Percentiles rank a stretch among this genome's conserved stretches.
These are phyloP conservation scores for Pelecanoides urinatrix DNA, from an alignment of 2,113 vertebrate genomes.

Conservation along the genomic window DNA sequence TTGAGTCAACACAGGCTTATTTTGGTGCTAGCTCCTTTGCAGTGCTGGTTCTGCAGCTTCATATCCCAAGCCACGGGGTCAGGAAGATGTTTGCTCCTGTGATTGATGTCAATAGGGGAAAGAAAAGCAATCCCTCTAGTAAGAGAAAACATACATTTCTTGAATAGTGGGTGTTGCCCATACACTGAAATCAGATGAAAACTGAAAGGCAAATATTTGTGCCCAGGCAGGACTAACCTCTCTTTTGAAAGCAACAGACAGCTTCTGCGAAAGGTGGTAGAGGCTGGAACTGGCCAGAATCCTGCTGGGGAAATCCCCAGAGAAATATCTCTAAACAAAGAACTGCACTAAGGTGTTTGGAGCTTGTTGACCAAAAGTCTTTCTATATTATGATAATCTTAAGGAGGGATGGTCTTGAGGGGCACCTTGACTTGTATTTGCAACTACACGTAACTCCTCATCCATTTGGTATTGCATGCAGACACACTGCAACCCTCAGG, in stretches of 20 bases:
- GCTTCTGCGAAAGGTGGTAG: neutral
- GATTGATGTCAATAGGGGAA: neutral
- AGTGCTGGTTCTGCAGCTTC: neutral
- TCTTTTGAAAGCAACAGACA: neutral
- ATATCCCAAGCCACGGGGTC: neutral
- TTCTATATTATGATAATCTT: neutral
- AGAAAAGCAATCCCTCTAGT: neutral
- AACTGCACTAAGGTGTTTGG: neutral
- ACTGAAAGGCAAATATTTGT: slow-evolving; percentile 18
- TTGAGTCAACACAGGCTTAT: neutral
- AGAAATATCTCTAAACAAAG: neutral
- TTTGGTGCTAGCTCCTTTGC: neutral
- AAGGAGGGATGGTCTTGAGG: neutral
- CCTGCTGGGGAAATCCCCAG: neutral
- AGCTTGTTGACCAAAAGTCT: neutral
- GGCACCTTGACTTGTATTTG: neutral
- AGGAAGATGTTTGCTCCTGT: neutral
- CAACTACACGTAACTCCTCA: neutral
- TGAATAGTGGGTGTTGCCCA: neutral
- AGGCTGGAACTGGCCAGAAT: neutral
- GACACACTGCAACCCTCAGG: neutral
- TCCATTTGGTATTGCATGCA: neutral
- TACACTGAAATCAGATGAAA: neutral
- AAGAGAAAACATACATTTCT: neutral
- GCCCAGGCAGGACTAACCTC: neutral